These are phyloP conservation scores for Cryptotermes secundus DNA, from an alignment of 1,140 invertebrate species.

Conservation along the genomic window DNA sequence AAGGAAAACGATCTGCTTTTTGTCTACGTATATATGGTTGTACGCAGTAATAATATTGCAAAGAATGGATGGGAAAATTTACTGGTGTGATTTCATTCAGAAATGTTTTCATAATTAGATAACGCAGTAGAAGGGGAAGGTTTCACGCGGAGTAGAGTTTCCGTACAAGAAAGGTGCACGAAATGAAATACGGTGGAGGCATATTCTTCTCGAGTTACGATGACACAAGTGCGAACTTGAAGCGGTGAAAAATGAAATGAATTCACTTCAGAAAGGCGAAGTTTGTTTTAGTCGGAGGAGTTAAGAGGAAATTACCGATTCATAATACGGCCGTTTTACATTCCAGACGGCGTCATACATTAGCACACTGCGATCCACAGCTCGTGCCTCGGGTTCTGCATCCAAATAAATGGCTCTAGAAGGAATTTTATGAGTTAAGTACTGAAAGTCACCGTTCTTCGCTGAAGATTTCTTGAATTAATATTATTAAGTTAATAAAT, in stretches of 20 bases:
- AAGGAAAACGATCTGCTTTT: not conserved
- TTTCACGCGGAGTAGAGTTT: not conserved
- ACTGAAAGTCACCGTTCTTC: no score
- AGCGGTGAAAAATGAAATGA: not conserved
- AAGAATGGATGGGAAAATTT: slow-evolving; percentile 20
- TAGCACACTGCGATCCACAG: no score
- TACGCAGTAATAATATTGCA: not conserved
- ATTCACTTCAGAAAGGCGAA: not conserved
- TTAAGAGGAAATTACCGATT: not conserved
- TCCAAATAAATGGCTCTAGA: no score
- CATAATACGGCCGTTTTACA: not conserved
- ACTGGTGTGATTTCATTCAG: slow-evolving; percentile 27
- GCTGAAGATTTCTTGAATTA: no score
- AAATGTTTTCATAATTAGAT: slow-evolving; percentile 20
- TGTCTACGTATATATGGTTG: slow-evolving; percentile 14
- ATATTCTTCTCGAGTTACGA: not conserved
- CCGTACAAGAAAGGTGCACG: not conserved
- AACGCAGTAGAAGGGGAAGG: not conserved
- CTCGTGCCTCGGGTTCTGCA: no score
- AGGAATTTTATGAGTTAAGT: no score
- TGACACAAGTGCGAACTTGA: not conserved
- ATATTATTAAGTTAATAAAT: no score
- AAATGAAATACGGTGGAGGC: not conserved
- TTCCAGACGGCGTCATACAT: not conserved
- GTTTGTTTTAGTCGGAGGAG: not conserved